phyloP scores from a whole-genome alignment of 2,888 invertebrate genomes.

The Eugnorisma glareosa region DNA sequence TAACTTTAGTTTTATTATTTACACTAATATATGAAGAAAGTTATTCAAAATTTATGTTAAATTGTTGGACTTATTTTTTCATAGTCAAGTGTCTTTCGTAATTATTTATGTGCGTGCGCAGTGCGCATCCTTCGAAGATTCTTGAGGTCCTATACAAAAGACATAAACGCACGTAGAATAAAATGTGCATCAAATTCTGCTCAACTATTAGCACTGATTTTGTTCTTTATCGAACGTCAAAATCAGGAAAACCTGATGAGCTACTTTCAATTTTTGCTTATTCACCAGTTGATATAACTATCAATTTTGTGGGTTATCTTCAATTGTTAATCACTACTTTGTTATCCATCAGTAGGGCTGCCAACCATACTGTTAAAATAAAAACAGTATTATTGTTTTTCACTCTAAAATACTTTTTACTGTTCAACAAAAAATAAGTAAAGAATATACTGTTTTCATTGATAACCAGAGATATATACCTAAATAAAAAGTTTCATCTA shows the following conservation, averaged over 20 bases:
- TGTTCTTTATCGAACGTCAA: neutral
- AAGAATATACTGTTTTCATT: too few species aligned
- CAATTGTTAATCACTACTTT: neutral
- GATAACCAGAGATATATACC: too few species aligned
- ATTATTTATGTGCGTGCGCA: neutral
- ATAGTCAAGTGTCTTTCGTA: neutral
- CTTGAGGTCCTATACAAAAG: slow-evolving; percentile 14
- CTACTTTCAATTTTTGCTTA: too few species aligned
- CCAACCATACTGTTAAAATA: too few species aligned
- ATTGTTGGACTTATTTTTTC: neutral
- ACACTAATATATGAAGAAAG: neutral
- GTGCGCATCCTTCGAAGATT: neutral
- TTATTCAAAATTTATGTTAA: neutral
- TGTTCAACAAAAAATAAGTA: too few species aligned
- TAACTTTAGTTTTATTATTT: too few species aligned
- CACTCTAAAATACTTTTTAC: too few species aligned
- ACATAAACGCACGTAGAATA: slow-evolving; percentile 17
- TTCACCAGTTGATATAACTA: neutral
- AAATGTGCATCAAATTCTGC: neutral
- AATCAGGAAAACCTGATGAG: neutral
- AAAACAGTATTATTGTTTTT: too few species aligned
- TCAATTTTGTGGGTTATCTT: neutral
- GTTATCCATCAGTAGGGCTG: too few species aligned
- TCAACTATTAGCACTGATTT: neutral
- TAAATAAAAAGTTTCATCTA: too few species aligned